Evolutionary conservation across 2,113 vertebrate species (phyloP).

Genomic region (Xiphophorus hellerii): DNA sequence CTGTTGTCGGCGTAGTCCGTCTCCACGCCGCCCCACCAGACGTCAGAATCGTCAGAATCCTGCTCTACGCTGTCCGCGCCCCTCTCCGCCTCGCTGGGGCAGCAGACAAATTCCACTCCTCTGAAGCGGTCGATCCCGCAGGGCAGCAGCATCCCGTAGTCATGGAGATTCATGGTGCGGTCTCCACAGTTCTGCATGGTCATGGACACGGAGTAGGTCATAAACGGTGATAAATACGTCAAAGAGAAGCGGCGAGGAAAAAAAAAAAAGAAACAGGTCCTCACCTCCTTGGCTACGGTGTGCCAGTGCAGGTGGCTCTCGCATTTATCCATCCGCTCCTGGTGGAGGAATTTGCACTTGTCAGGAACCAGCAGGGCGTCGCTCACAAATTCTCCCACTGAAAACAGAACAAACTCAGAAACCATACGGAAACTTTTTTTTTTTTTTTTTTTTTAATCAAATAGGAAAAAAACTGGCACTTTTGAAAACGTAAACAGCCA

Average conservation of each 20-base stretch:
- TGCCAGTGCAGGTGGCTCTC: slow-evolving; percentile 99
- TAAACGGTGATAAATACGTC: neutral
- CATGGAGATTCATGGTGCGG: slow-evolving; percentile 94
- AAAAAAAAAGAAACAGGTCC: neutral
- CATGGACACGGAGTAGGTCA: neutral
- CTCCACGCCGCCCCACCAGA: slow-evolving; percentile 98
- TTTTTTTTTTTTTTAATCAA: no score
- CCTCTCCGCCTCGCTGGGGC: slow-evolving; percentile 87
- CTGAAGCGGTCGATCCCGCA: slow-evolving; percentile 97
- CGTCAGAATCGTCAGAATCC: slow-evolving; percentile 94
- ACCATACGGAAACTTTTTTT: neutral
- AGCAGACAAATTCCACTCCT: slow-evolving; percentile 98
- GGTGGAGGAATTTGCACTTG: slow-evolving; percentile 98
- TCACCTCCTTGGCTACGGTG: slow-evolving; percentile 96
- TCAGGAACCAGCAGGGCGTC: slow-evolving; percentile 98
- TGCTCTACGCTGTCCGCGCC: slow-evolving; percentile 85
- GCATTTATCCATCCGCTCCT: slow-evolving; percentile 97
- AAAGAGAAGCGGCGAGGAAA: neutral
- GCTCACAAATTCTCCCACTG: slow-evolving; percentile 97
- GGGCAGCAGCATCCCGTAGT: slow-evolving; percentile 97
- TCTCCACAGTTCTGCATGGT: slow-evolving; percentile 89
- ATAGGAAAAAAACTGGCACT: no score
- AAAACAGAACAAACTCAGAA: neutral
- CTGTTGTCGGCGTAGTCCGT: slow-evolving; percentile 93
- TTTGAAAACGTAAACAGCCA: neutral